Percentiles rank a stretch among this genome's conserved stretches.
Evolutionary conservation across 1,140 invertebrate species (phyloP).

Genomic region (Zaprionus capensis): DNA sequence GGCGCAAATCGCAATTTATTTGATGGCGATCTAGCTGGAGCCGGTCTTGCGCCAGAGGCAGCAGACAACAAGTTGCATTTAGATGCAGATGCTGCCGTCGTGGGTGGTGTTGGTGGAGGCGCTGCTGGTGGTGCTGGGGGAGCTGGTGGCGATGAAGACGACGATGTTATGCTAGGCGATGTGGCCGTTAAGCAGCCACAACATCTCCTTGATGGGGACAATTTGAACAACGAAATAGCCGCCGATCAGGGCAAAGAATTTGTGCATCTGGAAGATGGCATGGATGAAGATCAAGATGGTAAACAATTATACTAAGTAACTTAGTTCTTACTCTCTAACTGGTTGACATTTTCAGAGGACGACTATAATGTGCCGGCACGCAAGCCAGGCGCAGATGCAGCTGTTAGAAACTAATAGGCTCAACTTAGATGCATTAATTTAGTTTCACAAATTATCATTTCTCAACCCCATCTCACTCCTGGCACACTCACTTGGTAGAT

Average conservation of each 20-base stretch:
- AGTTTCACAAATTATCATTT: slow-evolving; percentile 28
- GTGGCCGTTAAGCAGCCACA: slow-evolving; percentile 75
- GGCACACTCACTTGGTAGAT: slow-evolving; percentile 4
- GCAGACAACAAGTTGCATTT: slow-evolving; percentile 54
- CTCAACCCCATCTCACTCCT: slow-evolving; percentile 22
- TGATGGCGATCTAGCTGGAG: slow-evolving; percentile 57
- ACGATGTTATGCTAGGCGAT: slow-evolving; percentile 73
- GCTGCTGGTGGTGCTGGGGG: slow-evolving; percentile 39
- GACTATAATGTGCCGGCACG: slow-evolving; percentile 73
- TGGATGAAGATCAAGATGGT: slow-evolving; percentile 84
- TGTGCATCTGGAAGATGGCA: slow-evolving; percentile 72
- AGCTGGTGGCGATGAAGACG: slow-evolving; percentile 65
- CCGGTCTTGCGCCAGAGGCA: slow-evolving; percentile 36
- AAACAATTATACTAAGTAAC: background rate
- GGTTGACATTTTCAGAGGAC: slow-evolving; percentile 60
- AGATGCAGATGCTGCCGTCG: slow-evolving; percentile 42
- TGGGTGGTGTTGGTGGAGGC: slow-evolving; percentile 29
- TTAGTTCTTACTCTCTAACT: background rate
- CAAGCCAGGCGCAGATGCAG: slow-evolving; percentile 70
- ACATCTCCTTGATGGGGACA: slow-evolving; percentile 72
- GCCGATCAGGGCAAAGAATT: slow-evolving; percentile 83
- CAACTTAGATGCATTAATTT: slow-evolving; percentile 10
- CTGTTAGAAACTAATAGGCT: slow-evolving; percentile 72
- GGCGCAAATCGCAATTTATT: slow-evolving; percentile 74
- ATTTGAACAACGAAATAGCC: slow-evolving; percentile 80